These are phyloP conservation scores for Megaceryle alcyon DNA, from an alignment of 2,797 vertebrate genomes.

Conservation along the genomic window DNA sequence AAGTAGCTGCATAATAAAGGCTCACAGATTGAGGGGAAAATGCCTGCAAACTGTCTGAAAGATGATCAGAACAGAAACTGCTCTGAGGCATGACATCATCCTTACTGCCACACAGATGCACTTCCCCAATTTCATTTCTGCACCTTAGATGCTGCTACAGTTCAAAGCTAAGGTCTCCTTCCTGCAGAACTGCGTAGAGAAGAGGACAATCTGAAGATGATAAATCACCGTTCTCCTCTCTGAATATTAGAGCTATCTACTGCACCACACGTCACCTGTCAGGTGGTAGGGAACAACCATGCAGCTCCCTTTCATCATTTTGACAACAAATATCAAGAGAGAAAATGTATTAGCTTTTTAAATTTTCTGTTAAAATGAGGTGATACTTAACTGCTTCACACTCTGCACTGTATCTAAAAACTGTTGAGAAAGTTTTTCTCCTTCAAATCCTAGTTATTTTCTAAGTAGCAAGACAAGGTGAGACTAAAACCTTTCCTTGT, in stretches of 20 bases:
- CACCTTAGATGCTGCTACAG: not conserved
- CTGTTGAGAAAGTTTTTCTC: not conserved
- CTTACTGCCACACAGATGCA: not conserved
- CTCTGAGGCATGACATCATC: not conserved
- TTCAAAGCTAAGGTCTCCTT: not conserved
- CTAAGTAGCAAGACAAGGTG: not conserved
- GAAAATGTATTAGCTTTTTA: not conserved
- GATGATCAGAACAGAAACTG: constrained; percentile 21
- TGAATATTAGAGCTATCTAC: not conserved
- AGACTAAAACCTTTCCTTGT: not conserved
- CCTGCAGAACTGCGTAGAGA: not conserved
- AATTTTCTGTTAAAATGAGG: constrained; percentile 1
- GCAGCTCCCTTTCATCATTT: not conserved
- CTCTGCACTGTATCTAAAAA: not conserved
- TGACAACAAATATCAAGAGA: not conserved
- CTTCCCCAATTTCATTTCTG: not conserved
- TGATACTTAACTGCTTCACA: not conserved
- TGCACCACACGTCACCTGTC: not conserved
- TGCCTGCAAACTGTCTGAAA: constrained; percentile 34
- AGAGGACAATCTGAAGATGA: not conserved
- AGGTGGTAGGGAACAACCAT: not conserved
- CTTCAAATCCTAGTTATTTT: not conserved
- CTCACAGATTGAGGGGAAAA: constrained; percentile 25
- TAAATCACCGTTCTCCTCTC: not conserved
- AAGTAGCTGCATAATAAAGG: constrained; percentile 37